Evolutionary conservation across 2,797 vertebrate genomes (phyloP), one percentile per base, ranked within the genome.

Genomic region (Halcyon smyrnensis): DNA sequence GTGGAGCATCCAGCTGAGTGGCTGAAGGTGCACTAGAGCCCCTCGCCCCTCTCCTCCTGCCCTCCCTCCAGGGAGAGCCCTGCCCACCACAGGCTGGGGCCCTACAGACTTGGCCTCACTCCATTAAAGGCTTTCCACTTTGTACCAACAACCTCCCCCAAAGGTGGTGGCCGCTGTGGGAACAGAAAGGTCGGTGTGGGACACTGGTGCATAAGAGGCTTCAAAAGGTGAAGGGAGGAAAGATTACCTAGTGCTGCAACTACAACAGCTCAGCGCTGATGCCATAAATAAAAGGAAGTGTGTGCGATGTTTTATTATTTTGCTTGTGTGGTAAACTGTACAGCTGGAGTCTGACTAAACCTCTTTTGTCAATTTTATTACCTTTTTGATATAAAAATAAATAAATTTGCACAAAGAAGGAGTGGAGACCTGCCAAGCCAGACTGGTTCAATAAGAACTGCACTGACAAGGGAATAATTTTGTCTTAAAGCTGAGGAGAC

Each of bases 381-480:
- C n/a, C 65, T 91, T 84, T 89, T 65, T 59, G 54, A 78, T 84
- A 79, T 59, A 63, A 90, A 92, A 91, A 88, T 86, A 90, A 75
- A 89, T 50, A 78, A 71, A 39, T 28, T 74, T 65, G 69, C 83
- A 74, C 41, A 92, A 84, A 92, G 91, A 93, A 89, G 92, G 88
- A 79, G 73, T 73, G 89, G 64, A 88, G 27, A 63, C 60, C 18
- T 62, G 23, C 69, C 91, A 96, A 95, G 91, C 79, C 96, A 97
- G 96, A 93, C 87, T 91, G 69, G 57, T 95, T 71, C 59, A 59
- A 46, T 88, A 69, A 84, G 93, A 95, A 36, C 80, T 88, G 32
- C 19, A 54, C 41, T 82, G 48, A 85, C 83, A 93, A 94, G 63
- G 93, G 84, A 97, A 75, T 84, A 74, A 76, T 83, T 84, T 79